A percentile compares a stretch with the other conserved stretches of the same genome.
These are phyloP conservation scores for Microtus oregoni DNA, from an alignment of 2,113 vertebrate species.

Conservation along the genomic window DNA sequence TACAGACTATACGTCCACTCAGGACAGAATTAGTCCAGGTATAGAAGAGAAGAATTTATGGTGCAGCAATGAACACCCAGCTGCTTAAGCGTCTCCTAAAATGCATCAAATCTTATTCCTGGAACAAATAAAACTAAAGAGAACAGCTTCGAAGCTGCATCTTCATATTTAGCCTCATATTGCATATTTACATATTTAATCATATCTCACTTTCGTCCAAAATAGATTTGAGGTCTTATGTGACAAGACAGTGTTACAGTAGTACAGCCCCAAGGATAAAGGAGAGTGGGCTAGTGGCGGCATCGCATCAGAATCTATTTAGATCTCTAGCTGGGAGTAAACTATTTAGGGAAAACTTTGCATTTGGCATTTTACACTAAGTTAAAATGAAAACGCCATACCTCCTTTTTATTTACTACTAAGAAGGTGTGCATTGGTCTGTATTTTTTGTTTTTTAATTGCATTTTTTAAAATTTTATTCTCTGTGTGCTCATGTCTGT, in stretches of 20 bases:
- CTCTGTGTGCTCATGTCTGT: too few relatives aligned
- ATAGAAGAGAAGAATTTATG: slow-evolving; percentile 27
- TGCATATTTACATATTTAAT: slow-evolving; percentile 78
- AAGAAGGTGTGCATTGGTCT: not conserved
- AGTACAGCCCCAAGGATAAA: not conserved
- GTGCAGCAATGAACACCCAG: slow-evolving; percentile 43
- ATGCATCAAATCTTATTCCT: slow-evolving; percentile 61
- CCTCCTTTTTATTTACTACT: not conserved
- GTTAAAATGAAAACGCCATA: not conserved
- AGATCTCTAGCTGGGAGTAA: not conserved
- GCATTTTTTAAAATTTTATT: not conserved
- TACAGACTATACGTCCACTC: slow-evolving; percentile 43
- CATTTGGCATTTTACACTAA: not conserved
- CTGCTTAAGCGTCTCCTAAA: slow-evolving; percentile 55
- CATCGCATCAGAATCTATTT: slow-evolving; percentile 12
- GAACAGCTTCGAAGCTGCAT: slow-evolving; percentile 63
- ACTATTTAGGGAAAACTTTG: slow-evolving; percentile 23
- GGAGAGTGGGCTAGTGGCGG: not conserved
- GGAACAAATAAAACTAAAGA: slow-evolving; percentile 72
- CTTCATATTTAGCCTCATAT: slow-evolving; percentile 69
- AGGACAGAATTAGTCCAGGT: slow-evolving; percentile 47
- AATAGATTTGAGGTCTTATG: slow-evolving; percentile 62
- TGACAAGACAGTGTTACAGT: slow-evolving; percentile 56
- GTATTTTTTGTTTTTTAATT: not conserved
- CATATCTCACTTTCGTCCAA: slow-evolving; percentile 67